phyloP scores from a whole-genome alignment of 2,113 vertebrate species.

The Lonchura striata region DNA sequence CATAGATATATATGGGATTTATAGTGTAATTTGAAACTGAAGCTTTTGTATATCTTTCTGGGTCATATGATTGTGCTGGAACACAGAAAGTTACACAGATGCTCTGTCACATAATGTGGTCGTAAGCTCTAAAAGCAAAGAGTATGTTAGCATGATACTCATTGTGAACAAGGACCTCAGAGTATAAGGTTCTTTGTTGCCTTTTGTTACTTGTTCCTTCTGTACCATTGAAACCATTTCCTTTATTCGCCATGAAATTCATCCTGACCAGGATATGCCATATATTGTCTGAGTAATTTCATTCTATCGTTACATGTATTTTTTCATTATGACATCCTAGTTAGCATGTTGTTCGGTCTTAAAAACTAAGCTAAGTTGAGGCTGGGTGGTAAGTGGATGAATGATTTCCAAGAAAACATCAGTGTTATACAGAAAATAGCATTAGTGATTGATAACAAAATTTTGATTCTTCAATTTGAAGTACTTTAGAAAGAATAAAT shows the following conservation, averaged over 20 bases:
- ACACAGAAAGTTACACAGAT: neutral
- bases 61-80: neutral
- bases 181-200: neutral
- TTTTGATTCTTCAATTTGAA: neutral
- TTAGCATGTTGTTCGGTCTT: neutral
- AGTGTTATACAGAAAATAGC: neutral
- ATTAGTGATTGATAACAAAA: neutral
- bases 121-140: neutral
- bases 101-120: neutral
- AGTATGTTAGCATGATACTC: neutral
- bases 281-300: neutral
- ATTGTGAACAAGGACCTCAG: neutral
- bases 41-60: neutral
- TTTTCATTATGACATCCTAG: neutral
- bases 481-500: neutral
- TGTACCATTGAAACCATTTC: neutral
- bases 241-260: neutral
- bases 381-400: neutral
- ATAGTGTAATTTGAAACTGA: neutral
- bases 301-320: neutral
- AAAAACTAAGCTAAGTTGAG: neutral
- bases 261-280: neutral
- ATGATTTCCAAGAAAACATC: neutral
- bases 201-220: neutral
- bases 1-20: neutral